These are phyloP conservation scores for Anadara kagoshimensis DNA, from an alignment of 1,140 invertebrate species.

Conservation along the genomic window DNA sequence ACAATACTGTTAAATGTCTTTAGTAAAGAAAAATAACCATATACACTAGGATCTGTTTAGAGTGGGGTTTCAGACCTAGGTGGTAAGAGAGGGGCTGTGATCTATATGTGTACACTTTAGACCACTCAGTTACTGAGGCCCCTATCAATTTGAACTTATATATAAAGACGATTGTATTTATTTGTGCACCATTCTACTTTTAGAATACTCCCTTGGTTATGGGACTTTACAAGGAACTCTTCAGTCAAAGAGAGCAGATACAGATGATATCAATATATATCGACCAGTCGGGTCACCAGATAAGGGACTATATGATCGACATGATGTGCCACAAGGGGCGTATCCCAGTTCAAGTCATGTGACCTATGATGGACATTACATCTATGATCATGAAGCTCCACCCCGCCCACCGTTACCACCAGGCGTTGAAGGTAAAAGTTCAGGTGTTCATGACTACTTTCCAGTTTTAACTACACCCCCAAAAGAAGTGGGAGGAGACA, in stretches of 20 bases:
- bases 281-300: conserved; percentile 48
- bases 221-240: conserved; percentile 56
- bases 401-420: conserved; percentile 89
- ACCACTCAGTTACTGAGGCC: no score
- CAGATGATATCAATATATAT: conserved; percentile 62
- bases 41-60: no score
- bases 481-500: no score
- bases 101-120: no score
- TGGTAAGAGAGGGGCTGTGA: no score
- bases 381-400: conserved; percentile 77
- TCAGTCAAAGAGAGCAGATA: conserved; percentile 45
- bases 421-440: conserved; percentile 32
- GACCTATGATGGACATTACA: conserved; percentile 74
- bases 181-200: not conserved
- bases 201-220: conserved; percentile 51
- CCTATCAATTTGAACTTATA: no score
- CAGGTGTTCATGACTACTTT: no score
- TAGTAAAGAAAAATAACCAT: no score
- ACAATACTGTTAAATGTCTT: no score
- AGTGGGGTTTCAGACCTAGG: no score
- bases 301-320: conserved; percentile 48
- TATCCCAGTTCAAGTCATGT: conserved; percentile 57
- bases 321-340: conserved; percentile 53
- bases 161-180: no score
- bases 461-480: no score